Conservation (phyloP, 2,888 invertebrate species). For the Biston betularia region DNA sequence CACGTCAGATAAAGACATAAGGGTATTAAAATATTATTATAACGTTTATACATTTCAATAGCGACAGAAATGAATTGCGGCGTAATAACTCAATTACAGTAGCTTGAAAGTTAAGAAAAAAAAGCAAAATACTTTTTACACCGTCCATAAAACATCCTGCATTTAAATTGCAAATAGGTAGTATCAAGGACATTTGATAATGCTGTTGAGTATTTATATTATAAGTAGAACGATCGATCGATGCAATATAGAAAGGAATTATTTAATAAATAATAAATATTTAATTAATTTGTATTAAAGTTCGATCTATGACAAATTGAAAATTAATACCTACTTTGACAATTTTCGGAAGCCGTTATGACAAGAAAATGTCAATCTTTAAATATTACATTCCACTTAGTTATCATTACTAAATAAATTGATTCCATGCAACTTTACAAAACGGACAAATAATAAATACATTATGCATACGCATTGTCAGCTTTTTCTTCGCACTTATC, state of each 20-base stretch:
- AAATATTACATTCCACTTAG: neutral
- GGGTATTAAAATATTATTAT: conserved; percentile 78
- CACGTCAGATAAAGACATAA: conserved; percentile 82
- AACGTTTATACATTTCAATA: conserved; percentile 47
- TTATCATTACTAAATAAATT: neutral
- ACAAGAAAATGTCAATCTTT: neutral
- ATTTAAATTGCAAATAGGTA: neutral
- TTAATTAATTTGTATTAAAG: neutral
- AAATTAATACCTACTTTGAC: too few species aligned
- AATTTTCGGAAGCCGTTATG: too few species aligned
- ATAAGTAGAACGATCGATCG: neutral
- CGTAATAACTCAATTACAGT: conserved; percentile 14
- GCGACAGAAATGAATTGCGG: conserved; percentile 27
- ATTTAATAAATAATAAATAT: too few species aligned
- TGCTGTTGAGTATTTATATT: neutral
- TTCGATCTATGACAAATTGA: too few species aligned
- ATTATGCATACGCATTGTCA: conserved; percentile 34
- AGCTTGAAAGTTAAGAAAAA: conserved; percentile 8
- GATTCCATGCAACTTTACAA: conserved; percentile 9
- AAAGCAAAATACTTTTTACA: conserved; percentile 1
- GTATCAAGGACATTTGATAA: neutral
- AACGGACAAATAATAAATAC: conserved; percentile 15
- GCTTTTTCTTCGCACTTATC: conserved; percentile 40
- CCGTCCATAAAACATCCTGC: conserved; percentile 15
- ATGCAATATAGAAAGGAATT: neutral